A percentile compares a stretch with the other conserved stretches of the same genome.
Conservation (phyloP, 92 coral and sea anemone species). For the Porites divaricata region DNA sequence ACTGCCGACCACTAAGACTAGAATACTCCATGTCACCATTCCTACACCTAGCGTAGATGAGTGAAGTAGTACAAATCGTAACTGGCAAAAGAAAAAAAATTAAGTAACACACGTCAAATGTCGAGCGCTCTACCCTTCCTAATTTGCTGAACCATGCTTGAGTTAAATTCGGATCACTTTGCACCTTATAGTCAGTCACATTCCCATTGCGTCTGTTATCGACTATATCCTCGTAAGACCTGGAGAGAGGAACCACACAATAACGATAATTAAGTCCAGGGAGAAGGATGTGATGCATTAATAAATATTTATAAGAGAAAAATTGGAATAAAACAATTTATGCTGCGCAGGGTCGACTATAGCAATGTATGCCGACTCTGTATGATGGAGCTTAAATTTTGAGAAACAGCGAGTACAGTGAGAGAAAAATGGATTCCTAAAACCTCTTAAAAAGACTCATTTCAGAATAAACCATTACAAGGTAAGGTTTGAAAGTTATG, state of each 20-base stretch:
- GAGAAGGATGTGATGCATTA: neutral
- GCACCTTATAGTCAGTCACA: slow-evolving; percentile 30
- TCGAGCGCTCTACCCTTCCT: neutral
- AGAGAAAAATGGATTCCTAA: no score
- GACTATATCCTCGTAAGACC: neutral
- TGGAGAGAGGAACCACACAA: slow-evolving; percentile 19
- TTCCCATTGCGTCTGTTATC: neutral
- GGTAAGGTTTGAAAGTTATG: no score
- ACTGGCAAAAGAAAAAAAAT: neutral
- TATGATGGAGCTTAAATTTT: no score
- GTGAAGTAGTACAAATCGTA: neutral
- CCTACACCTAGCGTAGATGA: neutral
- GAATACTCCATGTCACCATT: slow-evolving; percentile 48
- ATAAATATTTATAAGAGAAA: no score
- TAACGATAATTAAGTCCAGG: slow-evolving; percentile 19
- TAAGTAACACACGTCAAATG: neutral
- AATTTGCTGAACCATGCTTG: neutral
- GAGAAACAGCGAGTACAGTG: no score
- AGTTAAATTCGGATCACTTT: neutral
- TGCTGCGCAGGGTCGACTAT: no score
- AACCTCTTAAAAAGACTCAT: no score
- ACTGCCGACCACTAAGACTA: slow-evolving; percentile 40
- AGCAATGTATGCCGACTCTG: no score
- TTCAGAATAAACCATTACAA: no score
- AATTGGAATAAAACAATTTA: no score